These are phyloP conservation scores for Pseudochaenichthys georgianus DNA, from an alignment of 2,797 vertebrate genomes.

Conservation along the genomic window DNA sequence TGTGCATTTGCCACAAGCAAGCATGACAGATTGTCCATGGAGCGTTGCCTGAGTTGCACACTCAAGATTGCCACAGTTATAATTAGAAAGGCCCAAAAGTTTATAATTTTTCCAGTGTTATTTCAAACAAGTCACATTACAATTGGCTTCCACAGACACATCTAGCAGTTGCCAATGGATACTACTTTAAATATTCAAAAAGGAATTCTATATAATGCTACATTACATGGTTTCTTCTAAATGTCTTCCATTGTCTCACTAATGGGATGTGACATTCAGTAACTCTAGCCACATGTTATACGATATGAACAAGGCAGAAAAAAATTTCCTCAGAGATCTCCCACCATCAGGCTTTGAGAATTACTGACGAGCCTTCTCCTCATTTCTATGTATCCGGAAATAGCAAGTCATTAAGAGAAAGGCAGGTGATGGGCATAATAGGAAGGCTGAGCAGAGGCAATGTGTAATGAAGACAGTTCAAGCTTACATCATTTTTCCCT, in stretches of 20 bases:
- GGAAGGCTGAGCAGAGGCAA: conserved; percentile 69
- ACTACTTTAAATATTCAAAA: not conserved
- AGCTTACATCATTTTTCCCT: conserved; percentile 57
- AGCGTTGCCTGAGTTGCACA: conserved; percentile 33
- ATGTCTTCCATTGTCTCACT: not conserved
- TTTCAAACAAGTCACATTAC: conserved; percentile 34
- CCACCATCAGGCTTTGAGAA: conserved; percentile 52
- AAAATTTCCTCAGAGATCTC: conserved; percentile 65
- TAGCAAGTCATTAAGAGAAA: conserved; percentile 85
- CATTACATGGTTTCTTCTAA: conserved; percentile 2
- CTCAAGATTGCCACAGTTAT: conserved; percentile 34
- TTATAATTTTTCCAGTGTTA: conserved; percentile 20
- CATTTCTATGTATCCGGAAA: conserved; percentile 79
- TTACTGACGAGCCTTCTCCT: conserved; percentile 70
- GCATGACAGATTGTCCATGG: conserved; percentile 44
- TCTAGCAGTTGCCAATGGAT: not conserved
- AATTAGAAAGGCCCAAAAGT: conserved; percentile 56
- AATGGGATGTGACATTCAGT: conserved; percentile 27
- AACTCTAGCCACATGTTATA: conserved; percentile 37
- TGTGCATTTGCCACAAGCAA: conserved; percentile 55
- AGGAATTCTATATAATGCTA: not conserved
- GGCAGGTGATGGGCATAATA: conserved; percentile 84
- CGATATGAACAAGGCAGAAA: conserved; percentile 48
- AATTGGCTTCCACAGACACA: conserved; percentile 9
- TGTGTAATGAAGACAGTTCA: conserved; percentile 77